Conservation (phyloP, 2,797 vertebrate species). For the Discoglossus pictus region DNA sequence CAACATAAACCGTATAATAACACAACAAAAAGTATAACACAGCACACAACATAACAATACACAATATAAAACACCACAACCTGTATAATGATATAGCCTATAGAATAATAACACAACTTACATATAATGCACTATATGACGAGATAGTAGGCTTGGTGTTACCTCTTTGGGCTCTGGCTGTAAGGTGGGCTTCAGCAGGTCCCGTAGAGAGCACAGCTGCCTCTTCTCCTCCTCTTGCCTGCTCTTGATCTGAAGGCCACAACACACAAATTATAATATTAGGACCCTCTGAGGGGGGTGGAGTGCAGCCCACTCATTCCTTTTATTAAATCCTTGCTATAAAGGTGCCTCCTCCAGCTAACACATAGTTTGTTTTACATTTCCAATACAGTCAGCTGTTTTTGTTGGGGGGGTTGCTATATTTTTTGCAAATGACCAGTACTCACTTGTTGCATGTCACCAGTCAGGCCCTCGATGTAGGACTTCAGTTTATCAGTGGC, state of each 20-base stretch:
- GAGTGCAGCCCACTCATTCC: slow-evolving; percentile 7
- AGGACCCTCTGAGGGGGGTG: neutral
- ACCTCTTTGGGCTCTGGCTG: slow-evolving; percentile 73
- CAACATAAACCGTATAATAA: too few species aligned
- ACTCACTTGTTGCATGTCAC: slow-evolving; percentile 66
- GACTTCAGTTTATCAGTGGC: slow-evolving; percentile 75
- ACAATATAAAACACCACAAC: too few species aligned
- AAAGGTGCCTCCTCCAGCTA: too few species aligned
- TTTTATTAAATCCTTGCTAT: neutral
- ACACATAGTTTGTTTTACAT: too few species aligned
- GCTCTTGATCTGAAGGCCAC: slow-evolving; percentile 73
- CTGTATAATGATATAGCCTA: too few species aligned
- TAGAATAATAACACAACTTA: neutral
- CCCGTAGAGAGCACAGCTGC: slow-evolving; percentile 73
- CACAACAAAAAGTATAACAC: too few species aligned
- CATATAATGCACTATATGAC: neutral
- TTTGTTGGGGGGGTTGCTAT: too few species aligned
- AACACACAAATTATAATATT: neutral
- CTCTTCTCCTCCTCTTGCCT: slow-evolving; percentile 79
- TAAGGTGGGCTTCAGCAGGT: slow-evolving; percentile 67
- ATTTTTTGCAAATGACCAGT: too few species aligned
- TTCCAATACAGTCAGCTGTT: too few species aligned
- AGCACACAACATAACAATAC: too few species aligned
- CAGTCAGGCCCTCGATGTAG: slow-evolving; percentile 76
- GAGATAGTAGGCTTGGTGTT: too few species aligned